Base-by-base conservation (phyloP, 2,797 vertebrate genomes). In the Urosaurus nigricauda region DNA sequence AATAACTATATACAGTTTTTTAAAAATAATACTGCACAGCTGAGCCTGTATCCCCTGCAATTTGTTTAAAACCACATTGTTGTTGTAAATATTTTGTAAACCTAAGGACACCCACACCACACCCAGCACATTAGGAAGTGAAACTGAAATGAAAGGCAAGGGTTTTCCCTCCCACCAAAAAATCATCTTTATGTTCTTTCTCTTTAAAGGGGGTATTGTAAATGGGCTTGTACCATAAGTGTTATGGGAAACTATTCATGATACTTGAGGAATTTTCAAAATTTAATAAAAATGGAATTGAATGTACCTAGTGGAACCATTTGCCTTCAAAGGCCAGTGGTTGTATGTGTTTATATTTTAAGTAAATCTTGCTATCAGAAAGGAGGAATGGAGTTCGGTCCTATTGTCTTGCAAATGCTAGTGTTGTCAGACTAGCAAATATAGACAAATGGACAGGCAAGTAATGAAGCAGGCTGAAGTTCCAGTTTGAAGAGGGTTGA, bases 301-400 rank as follows among this genome's bases (percentile, higher is more conserved):
- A 0, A 60, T 85, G 74, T 12, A 3, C 3, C 24, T 89, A 88
- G 81, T 26, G 1, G 85, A 83, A 3, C 0, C 13, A 35, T 65
- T 79, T 84, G 16, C 83, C 68, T 85, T 71, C 80, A 16, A 19
- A 63, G 87, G 5, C 29, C 65, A 88, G 82, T 84, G 84, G 63
- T 71, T 92, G 14, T 68, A 19, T 12, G 2, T 71, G 37, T 73
- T 94, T 24, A 21, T 90, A 91, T 84, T 74, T 78, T 82, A 78
- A 81, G 53, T 58, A 14, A 87, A 81, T 84, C 24, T 85, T 65
- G 80, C 21, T 63, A 17, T 19, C 43, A n/a, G 7, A 78, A 88
- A 80, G 80, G 60, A 8, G 78, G 89, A 83, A 40, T 1, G 60
- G 19, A 83, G 79, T 17, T 58, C 85, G 63, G 5, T 93, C 92